Evolutionary conservation across 1,140 invertebrate species (phyloP), one percentile per base, ranked within the genome.

Genomic region (Drosophila nannoptera): DNA sequence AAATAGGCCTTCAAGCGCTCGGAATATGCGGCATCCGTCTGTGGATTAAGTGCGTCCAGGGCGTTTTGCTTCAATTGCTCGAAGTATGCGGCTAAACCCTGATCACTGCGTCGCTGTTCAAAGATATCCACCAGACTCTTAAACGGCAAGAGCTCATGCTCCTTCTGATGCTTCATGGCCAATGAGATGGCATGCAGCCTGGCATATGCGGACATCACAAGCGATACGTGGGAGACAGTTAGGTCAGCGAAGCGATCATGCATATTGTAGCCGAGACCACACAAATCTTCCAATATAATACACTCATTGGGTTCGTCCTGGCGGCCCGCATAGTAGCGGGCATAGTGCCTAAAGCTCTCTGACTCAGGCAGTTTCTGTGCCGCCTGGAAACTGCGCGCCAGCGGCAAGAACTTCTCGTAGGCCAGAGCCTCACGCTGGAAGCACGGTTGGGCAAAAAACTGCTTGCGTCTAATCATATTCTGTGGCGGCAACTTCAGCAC

Each of bases 211-310:
- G 89, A 81, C 29, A 93, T 82, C 0, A 91, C 88, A 3, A 90
- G 42, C 11, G 73, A 77, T 4, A 91, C 77, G 66, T 92, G 90
- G 2, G 90, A 87, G 14, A 89, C 55, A 5, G 90, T 81, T 4
- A 93, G 68, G 4, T 90, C 78, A 11, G 77, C 66, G 5, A 89
- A 89, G 46, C 91, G 89, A 66, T 92, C 87, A 43, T 90, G 82
- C 67, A 93, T 87, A 9, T 48, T 35, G 66, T 89, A 93, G 0
- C 90, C 90, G 6, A 62, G 36, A 1, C 69, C 42, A 46, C 87
- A 78, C 11, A 93, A 73, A 82, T 93, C 92, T 75, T 92, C 90
- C 55, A 93, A 77, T 29, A 92, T 76, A 7, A 92, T 90, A 16
- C 90, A 80, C 82, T 92, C 91, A 42, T 91, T 69, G 6, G 77